Evolutionary conservation across 2,888 invertebrate species (phyloP).

Genomic region (Patella pellucida): DNA sequence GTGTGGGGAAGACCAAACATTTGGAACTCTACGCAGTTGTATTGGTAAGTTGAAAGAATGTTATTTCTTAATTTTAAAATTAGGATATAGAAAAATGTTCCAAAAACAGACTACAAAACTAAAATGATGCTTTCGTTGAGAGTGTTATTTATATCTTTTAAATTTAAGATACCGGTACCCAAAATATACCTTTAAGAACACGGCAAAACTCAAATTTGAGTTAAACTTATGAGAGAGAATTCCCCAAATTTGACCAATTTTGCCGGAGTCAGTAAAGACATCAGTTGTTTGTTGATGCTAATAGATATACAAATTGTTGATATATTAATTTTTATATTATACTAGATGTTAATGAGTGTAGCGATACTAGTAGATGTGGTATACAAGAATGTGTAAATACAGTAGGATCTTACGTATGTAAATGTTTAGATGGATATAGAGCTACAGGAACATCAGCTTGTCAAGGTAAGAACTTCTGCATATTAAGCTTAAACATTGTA

Average conservation of each 20-base stretch:
- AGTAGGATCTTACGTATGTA: neutral
- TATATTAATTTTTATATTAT: neutral
- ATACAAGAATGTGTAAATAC: neutral
- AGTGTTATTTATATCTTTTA: too few species aligned
- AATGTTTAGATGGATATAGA: neutral
- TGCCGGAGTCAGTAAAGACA: too few species aligned
- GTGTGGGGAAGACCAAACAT: slow-evolving; percentile 31
- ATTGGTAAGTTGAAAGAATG: slow-evolving; percentile 20
- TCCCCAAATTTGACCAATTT: too few species aligned
- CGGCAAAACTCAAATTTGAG: too few species aligned
- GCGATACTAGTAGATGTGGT: neutral
- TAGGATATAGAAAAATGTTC: too few species aligned
- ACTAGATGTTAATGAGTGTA: neutral
- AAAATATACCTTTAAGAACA: too few species aligned
- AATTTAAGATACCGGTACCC: too few species aligned
- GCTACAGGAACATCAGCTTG: neutral
- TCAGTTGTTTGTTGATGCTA: too few species aligned
- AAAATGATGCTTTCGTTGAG: too few species aligned
- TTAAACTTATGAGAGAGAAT: too few species aligned
- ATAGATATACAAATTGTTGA: too few species aligned
- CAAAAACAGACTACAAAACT: too few species aligned
- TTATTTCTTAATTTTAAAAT: neutral
- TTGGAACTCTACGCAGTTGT: slow-evolving; percentile 28
- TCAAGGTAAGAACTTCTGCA: neutral
- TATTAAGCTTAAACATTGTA: neutral